Evolutionary conservation across 1,140 invertebrate species (phyloP).

Genomic region (Semibalanus balanoides): DNA sequence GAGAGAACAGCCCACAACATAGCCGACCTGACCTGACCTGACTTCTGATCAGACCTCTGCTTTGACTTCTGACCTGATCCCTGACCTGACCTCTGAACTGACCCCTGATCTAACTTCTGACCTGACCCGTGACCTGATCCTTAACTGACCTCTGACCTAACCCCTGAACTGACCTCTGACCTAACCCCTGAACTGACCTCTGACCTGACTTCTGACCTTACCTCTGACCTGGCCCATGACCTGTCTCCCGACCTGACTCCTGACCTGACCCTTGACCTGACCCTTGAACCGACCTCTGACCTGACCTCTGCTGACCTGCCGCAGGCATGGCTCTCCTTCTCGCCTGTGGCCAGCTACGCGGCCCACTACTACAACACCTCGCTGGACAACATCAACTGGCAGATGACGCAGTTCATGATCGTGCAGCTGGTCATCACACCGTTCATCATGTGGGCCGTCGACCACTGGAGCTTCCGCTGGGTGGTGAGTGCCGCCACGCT

Average conservation of each 20-base stretch:
- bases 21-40: too few species aligned
- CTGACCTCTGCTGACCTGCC: background rate
- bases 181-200: background rate
- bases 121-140: background rate
- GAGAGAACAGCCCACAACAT: too few species aligned
- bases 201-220: too few species aligned
- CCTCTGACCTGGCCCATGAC: too few species aligned
- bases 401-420: background rate
- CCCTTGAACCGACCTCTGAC: too few species aligned
- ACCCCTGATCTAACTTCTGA: too few species aligned
- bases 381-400: background rate
- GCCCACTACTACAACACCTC: background rate
- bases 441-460: conserved; percentile 1
- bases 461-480: conserved; percentile 1
- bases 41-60: too few species aligned
- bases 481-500: background rate
- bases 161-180: too few species aligned
- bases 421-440: background rate
- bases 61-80: too few species aligned
- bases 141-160: too few species aligned
- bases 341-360: background rate
- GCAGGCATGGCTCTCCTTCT: background rate
- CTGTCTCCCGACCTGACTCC: background rate
- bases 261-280: background rate
- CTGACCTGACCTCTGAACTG: too few species aligned